Evolutionary conservation across 2,888 invertebrate species (phyloP).

Genomic region (Ametastegia equiseti): DNA sequence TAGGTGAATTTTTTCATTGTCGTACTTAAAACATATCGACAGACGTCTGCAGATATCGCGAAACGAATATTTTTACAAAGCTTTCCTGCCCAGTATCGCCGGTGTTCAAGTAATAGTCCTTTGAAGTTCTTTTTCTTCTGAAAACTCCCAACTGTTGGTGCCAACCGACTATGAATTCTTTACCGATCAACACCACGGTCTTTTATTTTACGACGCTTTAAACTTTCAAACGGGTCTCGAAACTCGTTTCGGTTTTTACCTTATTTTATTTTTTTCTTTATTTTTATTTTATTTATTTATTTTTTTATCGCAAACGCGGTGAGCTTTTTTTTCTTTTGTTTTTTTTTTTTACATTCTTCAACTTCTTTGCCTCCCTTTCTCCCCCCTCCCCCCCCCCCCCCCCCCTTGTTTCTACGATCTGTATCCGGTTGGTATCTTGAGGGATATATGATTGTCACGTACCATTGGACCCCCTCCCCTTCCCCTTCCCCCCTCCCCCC

Average conservation of each 20-base stretch:
- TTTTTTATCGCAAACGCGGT: not conserved
- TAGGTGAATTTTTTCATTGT: no score
- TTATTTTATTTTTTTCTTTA: not conserved
- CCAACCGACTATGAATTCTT: constrained; percentile 42
- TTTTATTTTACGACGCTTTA: constrained; percentile 27
- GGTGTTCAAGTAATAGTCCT: constrained; percentile 1
- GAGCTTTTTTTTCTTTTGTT: not conserved
- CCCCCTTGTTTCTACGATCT: not conserved
- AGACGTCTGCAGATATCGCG: not conserved
- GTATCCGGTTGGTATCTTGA: not conserved
- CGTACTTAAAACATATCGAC: not conserved
- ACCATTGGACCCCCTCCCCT: not conserved
- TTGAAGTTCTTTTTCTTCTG: constrained; percentile 17
- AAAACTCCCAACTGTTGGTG: constrained; percentile 39
- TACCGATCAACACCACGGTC: constrained; percentile 26
- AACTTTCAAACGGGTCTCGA: constrained; percentile 32
- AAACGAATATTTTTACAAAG: constrained; percentile 6
- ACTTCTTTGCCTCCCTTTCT: not conserved
- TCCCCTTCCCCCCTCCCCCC: no score
- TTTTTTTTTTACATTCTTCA: not conserved
- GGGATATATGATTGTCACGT: constrained; percentile 3
- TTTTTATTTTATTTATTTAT: not conserved
- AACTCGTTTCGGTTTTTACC: not conserved
- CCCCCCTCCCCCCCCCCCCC: no score
- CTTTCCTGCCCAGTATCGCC: not conserved